phyloP scores from a whole-genome alignment of 2,888 invertebrate genomes.

The Calameuta pallipes region DNA sequence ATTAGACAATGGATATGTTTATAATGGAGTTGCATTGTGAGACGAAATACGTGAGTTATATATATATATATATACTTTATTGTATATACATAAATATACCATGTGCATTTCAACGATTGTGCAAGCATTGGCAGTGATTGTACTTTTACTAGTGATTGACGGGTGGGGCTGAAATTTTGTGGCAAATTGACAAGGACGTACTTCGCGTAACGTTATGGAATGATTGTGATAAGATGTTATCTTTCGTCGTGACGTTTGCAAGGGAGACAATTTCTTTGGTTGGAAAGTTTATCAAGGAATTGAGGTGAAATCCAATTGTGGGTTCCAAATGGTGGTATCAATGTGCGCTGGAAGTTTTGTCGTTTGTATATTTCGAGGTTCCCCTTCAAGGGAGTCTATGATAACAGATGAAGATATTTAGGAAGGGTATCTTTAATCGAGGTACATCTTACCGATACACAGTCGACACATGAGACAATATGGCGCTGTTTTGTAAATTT shows the following conservation, averaged over 20 bases:
- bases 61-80: not conserved
- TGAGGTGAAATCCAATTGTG: no score
- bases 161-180: not conserved
- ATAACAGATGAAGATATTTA: not conserved
- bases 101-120: not conserved
- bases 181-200: not conserved
- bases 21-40: not conserved
- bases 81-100: not conserved
- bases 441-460: not conserved
- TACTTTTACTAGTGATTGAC: not conserved
- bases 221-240: not conserved
- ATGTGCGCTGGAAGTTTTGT: not conserved
- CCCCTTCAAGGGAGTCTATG: not conserved
- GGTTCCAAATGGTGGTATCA: not conserved
- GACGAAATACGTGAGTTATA: not conserved
- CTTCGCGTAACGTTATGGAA: not conserved
- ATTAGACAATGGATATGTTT: not conserved
- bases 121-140: not conserved
- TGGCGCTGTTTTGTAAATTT: not conserved
- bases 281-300: not conserved
- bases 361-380: not conserved
- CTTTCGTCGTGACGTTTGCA: not conserved
- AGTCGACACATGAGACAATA: not conserved
- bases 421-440: not conserved
- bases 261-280: not conserved